Evolutionary conservation across 2,888 invertebrate species (phyloP), one percentile per base, ranked within the genome.

Genomic region (Schizotus pectinicornis): DNA sequence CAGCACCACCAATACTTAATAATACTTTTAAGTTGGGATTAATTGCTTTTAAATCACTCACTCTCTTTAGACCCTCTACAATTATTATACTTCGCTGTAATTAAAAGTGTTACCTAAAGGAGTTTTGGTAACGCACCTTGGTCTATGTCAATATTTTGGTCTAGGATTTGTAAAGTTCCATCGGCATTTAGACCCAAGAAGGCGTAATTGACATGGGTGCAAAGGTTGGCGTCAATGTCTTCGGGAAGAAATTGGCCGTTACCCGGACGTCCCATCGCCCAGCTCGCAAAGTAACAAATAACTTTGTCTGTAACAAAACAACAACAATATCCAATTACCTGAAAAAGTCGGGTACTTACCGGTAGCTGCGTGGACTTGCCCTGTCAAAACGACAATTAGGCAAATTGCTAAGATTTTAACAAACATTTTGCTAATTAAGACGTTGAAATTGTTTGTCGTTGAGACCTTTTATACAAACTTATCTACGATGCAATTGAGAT

Each of bases 31-130:
- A 34, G 31, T 49, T 49, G 1, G 49, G 46, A 37, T 59, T 54
- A 32, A 43, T 57, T 30, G 64, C 47, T 37, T 56, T 59, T 11
- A 71, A 31, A 50, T 66, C 65, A 9, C 55, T 56, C 6, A 56
- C 45, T 13, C 43, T 8, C 8, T 46, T 55, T 3, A 55, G 41
- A 33, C 55, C 55, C 1, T 33, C 51, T 51, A 32, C 13, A 37
- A 47, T 41, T 8, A n/a, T n/a, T n/a, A n/a, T n/a, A n/a, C n/a
- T n/a, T n/a, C n/a, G n/a, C n/a, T n/a, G n/a, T n/a, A n/a, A n/a
- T n/a, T n/a, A n/a, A n/a, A n/a, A n/a, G n/a, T 36, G 31, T 53
- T 22, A 0, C 30, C 7, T 14, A 30, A 48, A 22, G 5, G 5
- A 22, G 2, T 22, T 22, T 22, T 22, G 5, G 22, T 5, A 22